Evolutionary conservation across 1,140 invertebrate species (phyloP), one percentile per base, ranked within the genome.

Genomic region (Diabrotica virgifera): DNA sequence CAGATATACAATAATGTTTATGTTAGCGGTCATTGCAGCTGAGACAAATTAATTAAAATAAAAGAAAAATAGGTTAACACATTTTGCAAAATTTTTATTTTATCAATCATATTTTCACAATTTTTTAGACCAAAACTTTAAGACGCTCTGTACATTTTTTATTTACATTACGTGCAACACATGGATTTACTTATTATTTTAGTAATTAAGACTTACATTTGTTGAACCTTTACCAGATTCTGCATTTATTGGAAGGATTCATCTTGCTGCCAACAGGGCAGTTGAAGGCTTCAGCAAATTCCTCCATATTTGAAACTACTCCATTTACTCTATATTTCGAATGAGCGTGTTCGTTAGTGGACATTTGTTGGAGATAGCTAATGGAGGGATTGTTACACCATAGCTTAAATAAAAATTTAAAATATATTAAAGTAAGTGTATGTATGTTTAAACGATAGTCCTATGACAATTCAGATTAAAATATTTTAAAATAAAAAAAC

Each of bases 201-300:
- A 51, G 5, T 51, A 51, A 51, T 51, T 51, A 10, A 51, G 9
- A 51, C 1, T 11, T 51, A 50, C 7, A 12, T 51, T 11, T 51
- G 2, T 2, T 5, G 12, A 24, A 24, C 4, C 24, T 24, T 82
- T 86, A 92, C 90, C 90, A 91, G 14, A 92, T 85, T 73, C 83
- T 83, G 80, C 96, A 98, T 77, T 96, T 97, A 0, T 92, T 83
- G n/a, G 77, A 72, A 0, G 95, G 94, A 79, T 97, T 97, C 93
- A 97, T 95, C 8, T 83, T 85, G 0, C 90, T 88, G 1, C 87
- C 89, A 0, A 81, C 62, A 0, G 91, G 88, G 79, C 96, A 98
- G 46, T 90, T 86, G 80, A 95, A 98, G 75, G 95, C 93, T 62
- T 84, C 77, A 0, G 93, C 82, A 80, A 98, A 98, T 63, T 95